Evolutionary conservation across 2,797 vertebrate species (phyloP), one percentile per base, ranked within the genome.

Genomic region (Molossus molossus): DNA sequence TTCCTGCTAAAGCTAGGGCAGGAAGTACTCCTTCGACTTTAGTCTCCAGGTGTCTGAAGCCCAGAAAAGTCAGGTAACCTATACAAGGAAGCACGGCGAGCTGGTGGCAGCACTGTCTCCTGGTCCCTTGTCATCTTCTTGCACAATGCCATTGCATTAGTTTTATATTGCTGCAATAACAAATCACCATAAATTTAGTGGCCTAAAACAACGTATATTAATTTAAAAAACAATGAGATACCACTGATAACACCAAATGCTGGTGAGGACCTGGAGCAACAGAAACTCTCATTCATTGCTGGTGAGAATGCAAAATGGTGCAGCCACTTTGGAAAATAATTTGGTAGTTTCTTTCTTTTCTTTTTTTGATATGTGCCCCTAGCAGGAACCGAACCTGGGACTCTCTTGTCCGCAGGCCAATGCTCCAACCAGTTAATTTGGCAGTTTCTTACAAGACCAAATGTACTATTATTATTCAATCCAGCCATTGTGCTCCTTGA

Each of bases 341-440:
- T 84, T 69, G 86, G 53, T 18, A 37, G 70, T 89, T 91, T 94
- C 58, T 80, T n/a, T 33, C n/a, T n/a, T n/a, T n/a, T n/a, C n/a
- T 33, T 33, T 33, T 33, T 33, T 33, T 33, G 33, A 3, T 33
- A 33, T 33, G 33, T 33, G 33, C 33, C 33, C 33, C 33, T 33
- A 33, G 33, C 33, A 33, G 33, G 33, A 33, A 33, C 33, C 33
- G 33, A 33, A 33, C 33, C 33, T 33, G 33, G 33, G 33, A 33
- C 33, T 33, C 33, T 33, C 33, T 33, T 33, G 33, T 33, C 33
- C 33, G 33, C 33, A 33, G 33, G 33, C 33, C 33, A 3, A 33
- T 33, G 33, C 33, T 33, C 33, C 33, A 33, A 33, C 33, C 33
- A 33, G 33, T 33, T 1, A 60, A 25, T 40, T 84, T 69, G 86